Conservation (phyloP, 2,888 invertebrate species). For the Rhodophaea formosa region DNA sequence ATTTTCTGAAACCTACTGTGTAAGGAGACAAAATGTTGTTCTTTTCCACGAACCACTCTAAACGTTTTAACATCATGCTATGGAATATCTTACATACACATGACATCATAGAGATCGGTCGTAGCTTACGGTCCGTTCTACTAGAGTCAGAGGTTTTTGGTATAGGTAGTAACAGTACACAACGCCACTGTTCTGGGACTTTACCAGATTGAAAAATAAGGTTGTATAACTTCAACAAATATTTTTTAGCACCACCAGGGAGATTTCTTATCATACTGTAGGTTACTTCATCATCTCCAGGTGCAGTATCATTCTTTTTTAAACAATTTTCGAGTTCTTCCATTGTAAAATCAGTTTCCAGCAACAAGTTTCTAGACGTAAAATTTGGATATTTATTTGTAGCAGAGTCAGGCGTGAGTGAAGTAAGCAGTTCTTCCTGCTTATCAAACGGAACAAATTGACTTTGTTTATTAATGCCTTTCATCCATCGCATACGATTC, state of each 20-base stretch:
- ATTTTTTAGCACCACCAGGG: background rate
- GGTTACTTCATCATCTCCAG: slow-evolving; percentile 5
- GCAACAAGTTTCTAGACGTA: background rate
- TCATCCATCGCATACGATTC: slow-evolving; percentile 17
- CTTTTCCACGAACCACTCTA: slow-evolving; percentile 17
- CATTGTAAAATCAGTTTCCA: background rate
- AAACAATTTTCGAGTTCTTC: background rate
- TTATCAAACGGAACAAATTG: background rate
- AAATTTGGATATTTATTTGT: background rate
- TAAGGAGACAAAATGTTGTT: background rate
- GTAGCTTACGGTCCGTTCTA: background rate
- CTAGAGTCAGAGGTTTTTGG: background rate
- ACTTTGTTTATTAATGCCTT: background rate
- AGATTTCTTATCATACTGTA: slow-evolving; percentile 17
- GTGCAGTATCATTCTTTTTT: slow-evolving; percentile 12
- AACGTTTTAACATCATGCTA: slow-evolving; percentile 11
- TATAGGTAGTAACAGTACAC: background rate
- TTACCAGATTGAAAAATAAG: background rate
- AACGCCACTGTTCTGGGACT: slow-evolving; percentile 9
- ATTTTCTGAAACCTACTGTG: slow-evolving; percentile 5
- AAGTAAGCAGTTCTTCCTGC: background rate
- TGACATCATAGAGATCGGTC: slow-evolving; percentile 7
- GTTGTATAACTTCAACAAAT: slow-evolving; percentile 1
- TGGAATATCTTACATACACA: slow-evolving; percentile 16
- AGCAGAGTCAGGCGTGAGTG: slow-evolving; percentile 12